These are phyloP conservation scores for Mnemiopsis leidyi DNA, from an alignment of 37 sponge, comb jelly and placozoan genomes.

Conservation along the genomic window DNA sequence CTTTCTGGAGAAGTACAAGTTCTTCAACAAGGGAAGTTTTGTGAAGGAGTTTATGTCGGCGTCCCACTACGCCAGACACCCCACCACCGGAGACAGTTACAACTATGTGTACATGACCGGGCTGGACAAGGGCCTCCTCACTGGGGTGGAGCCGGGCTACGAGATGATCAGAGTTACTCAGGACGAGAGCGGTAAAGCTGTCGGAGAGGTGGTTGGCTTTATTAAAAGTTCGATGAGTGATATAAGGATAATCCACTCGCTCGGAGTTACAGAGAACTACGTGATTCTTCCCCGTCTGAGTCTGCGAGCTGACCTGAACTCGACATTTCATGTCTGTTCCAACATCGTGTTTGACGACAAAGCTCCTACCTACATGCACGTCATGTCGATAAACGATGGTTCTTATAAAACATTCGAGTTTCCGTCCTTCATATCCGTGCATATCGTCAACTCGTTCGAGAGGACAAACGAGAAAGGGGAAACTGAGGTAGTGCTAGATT, in stretches of 20 bases:
- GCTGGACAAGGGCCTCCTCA: not conserved
- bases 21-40: not conserved
- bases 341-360: conserved; percentile 12
- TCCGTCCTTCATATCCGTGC: not conserved
- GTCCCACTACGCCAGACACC: conserved; percentile 25
- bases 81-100: conserved; percentile 25
- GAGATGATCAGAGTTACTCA: not conserved
- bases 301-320: not conserved
- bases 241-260: not conserved
- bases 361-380: not conserved
- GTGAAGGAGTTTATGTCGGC: conserved; percentile 33
- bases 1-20: not conserved
- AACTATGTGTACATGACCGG: conserved; percentile 1
- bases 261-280: not conserved
- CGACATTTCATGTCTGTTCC: not conserved
- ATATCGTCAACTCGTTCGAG: conserved; percentile 13
- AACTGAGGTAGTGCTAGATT: conserved; percentile 5
- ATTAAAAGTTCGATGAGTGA: not conserved
- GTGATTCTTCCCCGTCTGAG: conserved; percentile 6
- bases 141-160: not conserved
- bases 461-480: conserved; percentile 10
- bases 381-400: not conserved
- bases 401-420: not conserved
- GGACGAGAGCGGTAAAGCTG: not conserved
- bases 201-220: not conserved